Conservation (phyloP, 2,888 invertebrate species). For the Fragum fragum region DNA sequence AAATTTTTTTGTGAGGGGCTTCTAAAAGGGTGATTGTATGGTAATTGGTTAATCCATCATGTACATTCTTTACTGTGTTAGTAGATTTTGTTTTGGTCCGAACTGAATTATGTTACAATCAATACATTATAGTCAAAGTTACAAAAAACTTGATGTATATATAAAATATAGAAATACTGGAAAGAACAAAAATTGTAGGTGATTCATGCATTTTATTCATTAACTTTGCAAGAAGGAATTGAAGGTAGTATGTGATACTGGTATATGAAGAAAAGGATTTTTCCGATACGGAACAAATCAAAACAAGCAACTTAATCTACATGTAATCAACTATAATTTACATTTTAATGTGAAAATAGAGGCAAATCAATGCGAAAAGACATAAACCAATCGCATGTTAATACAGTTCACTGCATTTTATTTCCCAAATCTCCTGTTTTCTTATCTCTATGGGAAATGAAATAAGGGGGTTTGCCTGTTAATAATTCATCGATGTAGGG, state of each 20-base stretch:
- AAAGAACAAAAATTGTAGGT: no score
- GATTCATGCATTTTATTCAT: no score
- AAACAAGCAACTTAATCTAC: constrained; percentile 24
- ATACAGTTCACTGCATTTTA: constrained; percentile 28
- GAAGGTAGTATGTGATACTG: no score
- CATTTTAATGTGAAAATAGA: constrained; percentile 51
- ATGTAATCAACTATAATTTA: constrained; percentile 45
- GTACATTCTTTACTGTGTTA: no score
- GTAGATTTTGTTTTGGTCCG: no score
- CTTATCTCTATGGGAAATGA: constrained; percentile 46
- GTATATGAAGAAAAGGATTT: no score
- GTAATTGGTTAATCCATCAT: background rate
- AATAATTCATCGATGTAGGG: constrained; percentile 46
- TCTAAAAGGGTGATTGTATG: background rate
- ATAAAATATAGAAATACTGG: no score
- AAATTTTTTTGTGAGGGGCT: background rate
- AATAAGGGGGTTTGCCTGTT: constrained; percentile 12
- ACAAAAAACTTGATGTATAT: no score
- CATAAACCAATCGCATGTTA: constrained; percentile 50
- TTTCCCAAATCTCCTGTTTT: constrained; percentile 14
- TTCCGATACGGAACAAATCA: background rate
- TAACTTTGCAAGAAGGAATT: no score
- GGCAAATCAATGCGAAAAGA: constrained; percentile 53
- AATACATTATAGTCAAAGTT: no score
- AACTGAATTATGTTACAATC: no score